These are phyloP conservation scores for Ailurus styani DNA, from an alignment of 2,113 vertebrate species.

Conservation along the genomic window DNA sequence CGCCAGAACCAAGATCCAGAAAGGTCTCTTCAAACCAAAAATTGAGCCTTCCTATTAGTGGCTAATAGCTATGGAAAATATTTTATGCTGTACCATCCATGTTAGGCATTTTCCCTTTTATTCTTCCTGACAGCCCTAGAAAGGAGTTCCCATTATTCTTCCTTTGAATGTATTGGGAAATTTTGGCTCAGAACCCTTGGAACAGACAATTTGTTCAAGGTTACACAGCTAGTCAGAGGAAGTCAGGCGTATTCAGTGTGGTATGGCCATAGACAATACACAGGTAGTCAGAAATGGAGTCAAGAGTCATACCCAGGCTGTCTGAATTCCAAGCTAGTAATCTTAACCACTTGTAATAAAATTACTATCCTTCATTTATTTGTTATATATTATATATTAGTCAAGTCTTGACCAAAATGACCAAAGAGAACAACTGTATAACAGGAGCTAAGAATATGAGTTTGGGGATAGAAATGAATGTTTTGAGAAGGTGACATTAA, in stretches of 20 bases:
- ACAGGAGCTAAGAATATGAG: neutral
- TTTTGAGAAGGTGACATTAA: neutral
- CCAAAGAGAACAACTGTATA: neutral
- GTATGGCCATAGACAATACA: neutral
- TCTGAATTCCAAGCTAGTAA: neutral
- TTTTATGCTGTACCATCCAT: neutral
- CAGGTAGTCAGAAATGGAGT: neutral
- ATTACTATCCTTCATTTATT: neutral
- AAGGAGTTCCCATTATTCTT: neutral
- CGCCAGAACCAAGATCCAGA: neutral
- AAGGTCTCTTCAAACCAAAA: neutral
- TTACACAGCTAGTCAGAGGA: neutral
- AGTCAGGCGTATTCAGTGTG: accelerated
- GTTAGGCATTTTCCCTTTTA: neutral
- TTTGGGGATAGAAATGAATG: neutral
- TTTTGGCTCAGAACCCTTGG: neutral
- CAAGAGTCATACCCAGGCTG: neutral
- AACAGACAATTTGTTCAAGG: neutral
- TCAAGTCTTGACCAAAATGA: neutral
- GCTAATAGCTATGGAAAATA: neutral
- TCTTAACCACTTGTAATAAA: neutral
- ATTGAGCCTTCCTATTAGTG: neutral
- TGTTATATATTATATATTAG: neutral
- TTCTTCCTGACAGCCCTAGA: neutral
- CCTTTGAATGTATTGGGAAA: neutral